Percentiles rank a stretch among this genome's conserved stretches.
phyloP scores from a whole-genome alignment of 2,113 vertebrate genomes.

The Pitta sordida region DNA sequence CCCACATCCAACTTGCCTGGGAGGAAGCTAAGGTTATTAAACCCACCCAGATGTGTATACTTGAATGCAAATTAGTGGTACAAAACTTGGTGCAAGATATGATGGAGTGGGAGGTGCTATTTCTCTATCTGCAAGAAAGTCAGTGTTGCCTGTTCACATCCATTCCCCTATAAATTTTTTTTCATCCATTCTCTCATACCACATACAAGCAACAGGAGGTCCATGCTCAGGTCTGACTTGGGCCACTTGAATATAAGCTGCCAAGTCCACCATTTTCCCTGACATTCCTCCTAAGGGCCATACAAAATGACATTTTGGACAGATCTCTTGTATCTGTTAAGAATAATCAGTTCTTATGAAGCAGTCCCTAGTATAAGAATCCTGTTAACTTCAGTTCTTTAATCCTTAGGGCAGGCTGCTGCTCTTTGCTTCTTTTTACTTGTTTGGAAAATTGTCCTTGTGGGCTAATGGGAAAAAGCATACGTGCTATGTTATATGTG shows the following conservation, averaged over 20 bases:
- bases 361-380: background rate
- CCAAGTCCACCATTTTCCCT: background rate
- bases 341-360: background rate
- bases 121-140: background rate
- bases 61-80: background rate
- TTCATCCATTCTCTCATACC: background rate
- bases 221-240: background rate
- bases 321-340: background rate
- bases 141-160: background rate
- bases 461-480: background rate
- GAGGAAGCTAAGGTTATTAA: background rate
- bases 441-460: background rate
- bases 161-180: background rate
- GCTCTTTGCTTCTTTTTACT: background rate
- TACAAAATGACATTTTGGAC: background rate
- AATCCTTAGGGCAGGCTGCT: background rate
- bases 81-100: background rate
- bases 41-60: background rate
- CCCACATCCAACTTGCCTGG: background rate
- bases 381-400: background rate
- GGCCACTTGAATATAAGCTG: background rate
- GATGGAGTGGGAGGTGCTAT: background rate
- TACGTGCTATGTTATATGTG: rapidly evolving
- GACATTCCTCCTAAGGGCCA: background rate
- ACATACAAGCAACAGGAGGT: background rate